Conservation (phyloP, 2,113 vertebrate species). For the Menura novaehollandiae region DNA sequence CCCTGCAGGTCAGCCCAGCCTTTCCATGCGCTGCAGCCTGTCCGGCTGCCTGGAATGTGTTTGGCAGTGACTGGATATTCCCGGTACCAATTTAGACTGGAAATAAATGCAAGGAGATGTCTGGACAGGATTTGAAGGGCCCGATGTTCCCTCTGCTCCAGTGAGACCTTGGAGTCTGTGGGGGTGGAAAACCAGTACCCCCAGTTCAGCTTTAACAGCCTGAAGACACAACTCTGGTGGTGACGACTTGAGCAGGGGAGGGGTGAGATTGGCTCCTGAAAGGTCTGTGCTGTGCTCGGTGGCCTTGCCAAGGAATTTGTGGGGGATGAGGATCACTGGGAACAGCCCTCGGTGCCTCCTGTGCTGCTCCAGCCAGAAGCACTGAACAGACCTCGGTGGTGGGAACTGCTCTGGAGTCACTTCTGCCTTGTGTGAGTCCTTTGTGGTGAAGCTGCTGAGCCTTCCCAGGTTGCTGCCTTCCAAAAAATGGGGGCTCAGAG, state of each 20-base stretch:
- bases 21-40: background rate
- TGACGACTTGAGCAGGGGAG: background rate
- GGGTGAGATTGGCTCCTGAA: accelerated
- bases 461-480: accelerated
- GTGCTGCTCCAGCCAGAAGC: background rate
- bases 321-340: background rate
- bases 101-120: background rate
- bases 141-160: background rate
- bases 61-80: background rate
- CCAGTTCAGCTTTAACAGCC: background rate
- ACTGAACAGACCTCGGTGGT: accelerated
- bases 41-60: background rate
- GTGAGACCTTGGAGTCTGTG: accelerated
- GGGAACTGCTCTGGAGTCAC: background rate
- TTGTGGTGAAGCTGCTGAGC: background rate
- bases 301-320: accelerated
- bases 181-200: accelerated
- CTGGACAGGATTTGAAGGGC: accelerated
- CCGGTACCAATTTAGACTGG: background rate
- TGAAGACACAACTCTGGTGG: accelerated
- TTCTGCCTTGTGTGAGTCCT: background rate
- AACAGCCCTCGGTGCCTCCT: background rate
- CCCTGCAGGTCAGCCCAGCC: background rate
- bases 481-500: background rate
- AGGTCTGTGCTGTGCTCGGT: background rate